phyloP scores from a whole-genome alignment of 2,113 vertebrate genomes.

The Gadus macrocephalus region DNA sequence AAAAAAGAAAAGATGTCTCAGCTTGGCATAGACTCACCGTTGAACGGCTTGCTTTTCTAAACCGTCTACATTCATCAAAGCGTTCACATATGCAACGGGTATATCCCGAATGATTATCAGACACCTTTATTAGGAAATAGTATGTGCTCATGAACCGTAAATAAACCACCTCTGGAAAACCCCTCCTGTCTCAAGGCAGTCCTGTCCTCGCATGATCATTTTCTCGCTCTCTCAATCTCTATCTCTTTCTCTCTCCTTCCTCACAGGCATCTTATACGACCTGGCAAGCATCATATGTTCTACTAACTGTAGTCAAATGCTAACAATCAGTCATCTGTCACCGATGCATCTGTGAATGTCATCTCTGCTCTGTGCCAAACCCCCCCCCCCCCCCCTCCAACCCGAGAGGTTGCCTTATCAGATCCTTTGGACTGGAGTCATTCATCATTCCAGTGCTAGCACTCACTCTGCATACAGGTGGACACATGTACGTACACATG shows the following conservation, averaged over 20 bases:
- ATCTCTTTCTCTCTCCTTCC: conserved; percentile 9
- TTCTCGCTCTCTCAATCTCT: conserved; percentile 26
- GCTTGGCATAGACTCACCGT: not conserved
- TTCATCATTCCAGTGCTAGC: not conserved
- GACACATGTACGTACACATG: not conserved
- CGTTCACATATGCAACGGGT: conserved; percentile 13
- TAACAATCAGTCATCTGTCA: conserved; percentile 39
- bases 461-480: not conserved
- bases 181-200: conserved; percentile 43
- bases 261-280: conserved; percentile 49
- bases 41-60: not conserved
- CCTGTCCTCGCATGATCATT: conserved; percentile 38
- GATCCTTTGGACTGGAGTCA: conserved; percentile 1
- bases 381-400: conserved; percentile 7
- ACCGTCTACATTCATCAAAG: conserved; percentile 2
- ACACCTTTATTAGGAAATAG: conserved; percentile 33
- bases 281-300: conserved; percentile 39
- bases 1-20: too few species aligned
- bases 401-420: not conserved
- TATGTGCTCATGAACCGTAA: conserved; percentile 26
- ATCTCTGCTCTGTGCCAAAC: conserved; percentile 25
- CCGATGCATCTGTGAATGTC: conserved; percentile 32
- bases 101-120: conserved; percentile 16
- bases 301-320: conserved; percentile 40
- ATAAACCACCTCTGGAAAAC: conserved; percentile 47